These are phyloP conservation scores for Marasmarcha lunaedactyla DNA, from an alignment of 2,888 invertebrate species.

Conservation along the genomic window DNA sequence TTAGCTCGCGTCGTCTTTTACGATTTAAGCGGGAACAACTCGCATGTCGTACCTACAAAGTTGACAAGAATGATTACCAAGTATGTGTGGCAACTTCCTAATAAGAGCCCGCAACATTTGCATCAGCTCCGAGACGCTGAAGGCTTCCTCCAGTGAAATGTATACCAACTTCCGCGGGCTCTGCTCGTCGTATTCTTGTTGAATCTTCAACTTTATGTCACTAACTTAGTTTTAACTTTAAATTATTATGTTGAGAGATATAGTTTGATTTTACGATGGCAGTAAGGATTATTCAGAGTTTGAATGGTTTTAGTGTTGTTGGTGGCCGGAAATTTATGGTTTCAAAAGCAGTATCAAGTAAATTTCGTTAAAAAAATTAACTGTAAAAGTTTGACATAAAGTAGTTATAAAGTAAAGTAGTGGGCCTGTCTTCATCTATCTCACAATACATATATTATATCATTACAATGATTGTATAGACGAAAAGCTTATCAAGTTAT, in stretches of 20 bases:
- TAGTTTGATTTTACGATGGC: neutral
- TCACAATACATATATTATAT: no score
- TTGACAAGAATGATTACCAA: conserved; percentile 58
- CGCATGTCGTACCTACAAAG: conserved; percentile 30
- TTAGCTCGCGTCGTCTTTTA: neutral
- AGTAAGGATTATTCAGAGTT: neutral
- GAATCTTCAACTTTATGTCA: conserved; percentile 17
- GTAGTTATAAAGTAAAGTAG: no score
- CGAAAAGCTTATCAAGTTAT: no score
- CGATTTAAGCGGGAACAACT: conserved; percentile 7
- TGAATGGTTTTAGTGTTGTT: neutral
- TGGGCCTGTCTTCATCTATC: no score
- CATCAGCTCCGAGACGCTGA: conserved; percentile 29
- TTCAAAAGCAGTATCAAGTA: no score
- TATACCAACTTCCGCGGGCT: conserved; percentile 31
- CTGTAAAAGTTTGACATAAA: no score
- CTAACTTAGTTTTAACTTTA: neutral
- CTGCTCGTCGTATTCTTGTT: conserved; percentile 12
- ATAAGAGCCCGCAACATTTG: conserved; percentile 61
- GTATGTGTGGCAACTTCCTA: conserved; percentile 50
- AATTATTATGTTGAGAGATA: neutral
- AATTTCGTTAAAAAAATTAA: no score
- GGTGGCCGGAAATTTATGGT: no score
- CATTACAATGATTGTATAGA: no score
- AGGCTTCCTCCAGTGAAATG: conserved; percentile 30